Evolutionary conservation across 2,888 invertebrate species (phyloP).

Genomic region (Chalcosyrphus nemorum): DNA sequence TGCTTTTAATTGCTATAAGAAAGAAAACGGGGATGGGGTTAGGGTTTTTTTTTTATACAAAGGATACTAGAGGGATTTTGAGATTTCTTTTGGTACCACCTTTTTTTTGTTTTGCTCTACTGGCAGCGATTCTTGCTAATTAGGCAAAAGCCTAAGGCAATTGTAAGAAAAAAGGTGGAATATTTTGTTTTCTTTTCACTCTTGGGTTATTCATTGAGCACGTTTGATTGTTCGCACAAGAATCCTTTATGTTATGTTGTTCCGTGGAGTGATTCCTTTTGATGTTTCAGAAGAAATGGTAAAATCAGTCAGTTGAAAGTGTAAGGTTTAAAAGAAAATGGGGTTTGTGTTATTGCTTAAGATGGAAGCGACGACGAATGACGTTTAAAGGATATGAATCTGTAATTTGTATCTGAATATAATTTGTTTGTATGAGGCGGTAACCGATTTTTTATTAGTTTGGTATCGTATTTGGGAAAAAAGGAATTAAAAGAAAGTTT

Average conservation of each 20-base stretch:
- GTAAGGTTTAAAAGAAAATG: background rate
- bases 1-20: conserved; percentile 38
- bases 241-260: background rate
- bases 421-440: no score
- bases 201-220: conserved; percentile 35
- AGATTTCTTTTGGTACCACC: background rate
- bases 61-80: background rate
- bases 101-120: conserved; percentile 5
- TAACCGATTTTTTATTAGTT: no score
- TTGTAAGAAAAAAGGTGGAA: conserved; percentile 28
- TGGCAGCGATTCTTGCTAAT: conserved; percentile 38
- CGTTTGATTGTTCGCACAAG: conserved; percentile 43
- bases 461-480: no score
- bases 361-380: no score
- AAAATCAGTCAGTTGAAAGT: background rate
- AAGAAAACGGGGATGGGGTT: no score
- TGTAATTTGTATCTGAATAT: no score
- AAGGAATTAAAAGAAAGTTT: no score
- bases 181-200: conserved; percentile 7
- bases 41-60: background rate
- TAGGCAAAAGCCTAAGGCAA: conserved; percentile 30
- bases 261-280: conserved; percentile 19
- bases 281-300: conserved; percentile 1
- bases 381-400: no score
- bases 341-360: no score